Evolutionary conservation across 2,888 invertebrate species (phyloP).

Genomic region (Tipula vernalis): DNA sequence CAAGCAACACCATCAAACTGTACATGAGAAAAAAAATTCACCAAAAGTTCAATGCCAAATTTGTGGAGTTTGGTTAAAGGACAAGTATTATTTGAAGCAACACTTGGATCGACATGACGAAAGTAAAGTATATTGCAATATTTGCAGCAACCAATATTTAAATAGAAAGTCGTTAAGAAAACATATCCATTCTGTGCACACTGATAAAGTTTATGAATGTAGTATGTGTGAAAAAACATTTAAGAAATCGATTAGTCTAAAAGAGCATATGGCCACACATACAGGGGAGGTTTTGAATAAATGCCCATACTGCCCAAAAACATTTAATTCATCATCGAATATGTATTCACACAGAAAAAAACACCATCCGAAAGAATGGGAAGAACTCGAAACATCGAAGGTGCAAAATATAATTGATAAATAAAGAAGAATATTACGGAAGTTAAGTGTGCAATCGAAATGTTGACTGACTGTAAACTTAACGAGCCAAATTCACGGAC

Average conservation of each 20-base stretch:
- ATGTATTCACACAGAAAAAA: slow-evolving; percentile 18
- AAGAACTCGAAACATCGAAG: slow-evolving; percentile 10
- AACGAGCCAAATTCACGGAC: too few relatives aligned
- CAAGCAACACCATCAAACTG: slow-evolving; percentile 11
- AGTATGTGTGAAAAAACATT: slow-evolving; percentile 16
- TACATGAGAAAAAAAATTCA: slow-evolving; percentile 11
- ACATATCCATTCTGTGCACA: slow-evolving; percentile 16
- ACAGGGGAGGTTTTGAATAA: slow-evolving; percentile 17
- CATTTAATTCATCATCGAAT: slow-evolving; percentile 17
- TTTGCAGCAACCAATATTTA: slow-evolving; percentile 15
- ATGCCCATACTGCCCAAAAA: slow-evolving; percentile 18
- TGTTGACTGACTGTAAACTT: too few relatives aligned
- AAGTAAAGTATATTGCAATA: slow-evolving; percentile 10
- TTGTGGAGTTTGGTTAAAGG: slow-evolving; percentile 11
- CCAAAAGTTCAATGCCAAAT: slow-evolving; percentile 14
- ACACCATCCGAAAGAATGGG: slow-evolving; percentile 16
- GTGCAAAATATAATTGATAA: background rate
- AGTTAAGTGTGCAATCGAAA: too few relatives aligned
- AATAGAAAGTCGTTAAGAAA: slow-evolving; percentile 16
- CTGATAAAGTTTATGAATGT: slow-evolving; percentile 14
- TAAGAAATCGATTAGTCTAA: slow-evolving; percentile 14
- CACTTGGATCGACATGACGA: slow-evolving; percentile 13
- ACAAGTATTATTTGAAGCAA: slow-evolving; percentile 9
- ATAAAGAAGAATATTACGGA: too few relatives aligned
- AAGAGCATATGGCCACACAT: slow-evolving; percentile 18